Evolutionary conservation across 2,797 vertebrate species (phyloP), one percentile per base, ranked within the genome.

Genomic region (Crossoptilon crossoptilon): DNA sequence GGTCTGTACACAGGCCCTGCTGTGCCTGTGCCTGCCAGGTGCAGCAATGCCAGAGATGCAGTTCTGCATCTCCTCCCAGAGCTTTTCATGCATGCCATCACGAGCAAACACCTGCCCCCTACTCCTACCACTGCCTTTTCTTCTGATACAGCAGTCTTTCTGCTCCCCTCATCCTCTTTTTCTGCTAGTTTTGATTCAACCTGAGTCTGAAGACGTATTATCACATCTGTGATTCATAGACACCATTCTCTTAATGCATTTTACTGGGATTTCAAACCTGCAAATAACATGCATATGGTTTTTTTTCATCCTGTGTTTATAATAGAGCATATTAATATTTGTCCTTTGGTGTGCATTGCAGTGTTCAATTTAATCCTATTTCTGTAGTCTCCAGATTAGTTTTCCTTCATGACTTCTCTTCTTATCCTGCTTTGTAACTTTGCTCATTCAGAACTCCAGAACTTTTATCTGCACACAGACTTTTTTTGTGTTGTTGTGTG

Each of bases 81-180:
- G 26, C 35, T 68, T 84, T 63, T 80, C 19, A n/a, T 0, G 0
- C 33, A 66, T 0, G 0, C 7, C 1, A 7, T 26, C 35, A 39
- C 1, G 6, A 74, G 26, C 26, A 63, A 70, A 56, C 31, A 27
- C 18, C 16, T 51, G 64, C 23, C 44, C 41, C 29, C 82, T 64
- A 62, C 0, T 76, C 29, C 18, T 72, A 31, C 7, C 29, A 14
- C 33, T 11, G 44, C 29, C 37, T 78, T 60, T 41, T 56, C 22
- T 41, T 51, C 44, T 72, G 24, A 56, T 67, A 26, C 0, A 7
- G 74, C 33, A 67, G 14, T 70, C 35, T 63, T 81, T 56, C 21
- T 3, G 2, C n/a, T 69, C 19, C 18, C 9, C 19, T 83, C 14
- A 43, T 26, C 46, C 62, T 21, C 8, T 14, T 87, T 87, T 92